A percentile compares a stretch with the other conserved stretches of the same genome.
Evolutionary conservation across 2,888 invertebrate genomes (phyloP).

Genomic region (Brachypalpus laphriformis): DNA sequence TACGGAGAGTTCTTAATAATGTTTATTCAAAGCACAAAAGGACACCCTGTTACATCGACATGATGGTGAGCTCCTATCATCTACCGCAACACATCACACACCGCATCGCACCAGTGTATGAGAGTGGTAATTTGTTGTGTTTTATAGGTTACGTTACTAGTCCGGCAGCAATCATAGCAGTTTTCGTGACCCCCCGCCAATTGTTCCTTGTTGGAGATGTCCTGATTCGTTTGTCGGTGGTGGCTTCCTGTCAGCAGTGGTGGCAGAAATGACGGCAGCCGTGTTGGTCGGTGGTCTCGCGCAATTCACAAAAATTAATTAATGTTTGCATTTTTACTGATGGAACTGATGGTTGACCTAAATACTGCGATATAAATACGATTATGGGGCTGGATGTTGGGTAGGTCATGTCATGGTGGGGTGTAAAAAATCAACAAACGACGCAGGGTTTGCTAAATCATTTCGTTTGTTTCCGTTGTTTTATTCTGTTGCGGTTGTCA

Average conservation of each 20-base stretch:
- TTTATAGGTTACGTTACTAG: conserved; percentile 25
- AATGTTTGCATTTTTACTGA: conserved; percentile 66
- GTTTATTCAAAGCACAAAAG: not conserved
- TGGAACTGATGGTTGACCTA: conserved; percentile 53
- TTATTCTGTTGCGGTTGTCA: conserved; percentile 38
- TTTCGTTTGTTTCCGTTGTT: conserved; percentile 19
- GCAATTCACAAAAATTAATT: conserved; percentile 67
- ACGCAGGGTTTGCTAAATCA: conserved; percentile 11
- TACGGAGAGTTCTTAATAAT: not conserved
- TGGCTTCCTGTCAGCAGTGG: conserved; percentile 47
- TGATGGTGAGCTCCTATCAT: conserved; percentile 3
- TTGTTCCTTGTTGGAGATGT: conserved; percentile 10
- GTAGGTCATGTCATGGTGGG: not conserved
- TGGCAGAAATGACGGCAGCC: conserved; percentile 18
- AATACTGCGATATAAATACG: conserved; percentile 26
- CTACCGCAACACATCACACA: conserved; percentile 14
- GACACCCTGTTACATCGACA: conserved; percentile 5
- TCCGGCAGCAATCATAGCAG: conserved; percentile 14
- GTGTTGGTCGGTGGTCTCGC: conserved; percentile 41
- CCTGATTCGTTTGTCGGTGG: conserved; percentile 33
- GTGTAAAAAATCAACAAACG: conserved; percentile 5
- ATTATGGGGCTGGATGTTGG: not conserved
- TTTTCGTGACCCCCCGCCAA: not conserved
- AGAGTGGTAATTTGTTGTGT: conserved; percentile 36
- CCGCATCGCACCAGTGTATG: conserved; percentile 16